Percentiles rank a stretch among this genome's conserved stretches.
Conservation (phyloP, 2,113 vertebrate species). For the Caretta caretta region DNA sequence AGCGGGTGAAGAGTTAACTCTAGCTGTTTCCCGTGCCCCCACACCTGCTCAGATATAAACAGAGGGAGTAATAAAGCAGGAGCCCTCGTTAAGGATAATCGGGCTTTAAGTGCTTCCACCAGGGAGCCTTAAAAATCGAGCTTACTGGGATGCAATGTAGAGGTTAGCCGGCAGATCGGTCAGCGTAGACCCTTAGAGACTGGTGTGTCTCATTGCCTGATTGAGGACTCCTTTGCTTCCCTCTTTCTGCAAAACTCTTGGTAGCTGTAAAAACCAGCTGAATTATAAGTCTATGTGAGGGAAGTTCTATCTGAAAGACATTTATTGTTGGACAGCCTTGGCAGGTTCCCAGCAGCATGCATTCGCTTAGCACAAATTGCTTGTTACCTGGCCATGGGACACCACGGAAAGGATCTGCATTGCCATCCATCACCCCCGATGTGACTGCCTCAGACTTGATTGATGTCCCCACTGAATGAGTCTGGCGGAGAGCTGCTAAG, state of each 20-base stretch:
- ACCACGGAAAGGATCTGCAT: not conserved
- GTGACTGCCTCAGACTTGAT: not conserved
- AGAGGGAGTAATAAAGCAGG: not conserved
- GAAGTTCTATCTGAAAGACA: not conserved
- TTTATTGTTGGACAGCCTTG: not conserved
- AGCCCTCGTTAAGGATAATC: not conserved
- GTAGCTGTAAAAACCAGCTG: not conserved
- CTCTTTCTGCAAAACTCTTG: not conserved
- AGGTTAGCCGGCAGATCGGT: not conserved
- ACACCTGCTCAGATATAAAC: not conserved
- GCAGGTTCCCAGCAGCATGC: not conserved
- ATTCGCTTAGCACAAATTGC: not conserved
- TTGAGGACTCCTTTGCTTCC: not conserved
- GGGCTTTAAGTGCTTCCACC: not conserved
- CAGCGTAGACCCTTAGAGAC: not conserved
- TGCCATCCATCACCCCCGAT: not conserved
- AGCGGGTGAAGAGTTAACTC: not conserved
- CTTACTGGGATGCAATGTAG: not conserved
- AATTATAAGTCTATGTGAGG: not conserved
- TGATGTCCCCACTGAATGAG: not conserved
- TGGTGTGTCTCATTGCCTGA: not conserved
- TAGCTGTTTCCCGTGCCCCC: not conserved
- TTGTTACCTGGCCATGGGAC: not conserved
- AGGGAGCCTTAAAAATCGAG: not conserved
- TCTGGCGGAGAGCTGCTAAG: not conserved